Conservation (phyloP, 2,113 vertebrate species). For the Leucoraja erinaceus region DNA sequence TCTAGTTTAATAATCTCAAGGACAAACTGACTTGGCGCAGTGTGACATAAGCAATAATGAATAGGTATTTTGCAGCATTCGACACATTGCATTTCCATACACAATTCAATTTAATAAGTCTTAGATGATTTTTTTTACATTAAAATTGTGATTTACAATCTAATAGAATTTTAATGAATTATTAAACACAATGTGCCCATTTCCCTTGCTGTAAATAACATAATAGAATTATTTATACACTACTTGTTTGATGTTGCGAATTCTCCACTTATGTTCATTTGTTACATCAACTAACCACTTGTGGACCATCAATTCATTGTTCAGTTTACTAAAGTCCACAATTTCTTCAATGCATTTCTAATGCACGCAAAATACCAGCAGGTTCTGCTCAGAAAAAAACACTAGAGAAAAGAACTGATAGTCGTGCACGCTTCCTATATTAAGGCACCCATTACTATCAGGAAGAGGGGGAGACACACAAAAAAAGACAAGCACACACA, state of each 20-base stretch:
- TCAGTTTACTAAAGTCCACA: neutral
- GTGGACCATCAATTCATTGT: slow-evolving; percentile 31
- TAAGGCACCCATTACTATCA: neutral
- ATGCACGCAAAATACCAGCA: slow-evolving; percentile 19
- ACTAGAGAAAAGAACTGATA: neutral
- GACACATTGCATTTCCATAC: neutral
- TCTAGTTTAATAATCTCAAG: neutral
- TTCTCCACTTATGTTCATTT: slow-evolving; percentile 5
- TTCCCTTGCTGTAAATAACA: neutral
- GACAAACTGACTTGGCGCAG: neutral
- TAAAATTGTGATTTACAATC: neutral
- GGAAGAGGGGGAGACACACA: neutral
- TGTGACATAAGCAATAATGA: neutral
- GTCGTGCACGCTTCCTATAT: neutral
- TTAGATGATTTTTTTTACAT: neutral
- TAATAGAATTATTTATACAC: neutral
- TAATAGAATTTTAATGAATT: slow-evolving; percentile 30
- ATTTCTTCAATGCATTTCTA: slow-evolving; percentile 16
- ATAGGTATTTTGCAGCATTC: neutral
- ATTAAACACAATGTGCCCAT: neutral
- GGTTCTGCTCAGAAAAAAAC: neutral
- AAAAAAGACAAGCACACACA: neutral
- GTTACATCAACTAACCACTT: neutral
- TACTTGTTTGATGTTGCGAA: neutral
- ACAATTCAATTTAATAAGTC: slow-evolving; percentile 28